These are phyloP conservation scores for Chlorops oryzae DNA, from an alignment of 1,140 invertebrate genomes.

Conservation along the genomic window DNA sequence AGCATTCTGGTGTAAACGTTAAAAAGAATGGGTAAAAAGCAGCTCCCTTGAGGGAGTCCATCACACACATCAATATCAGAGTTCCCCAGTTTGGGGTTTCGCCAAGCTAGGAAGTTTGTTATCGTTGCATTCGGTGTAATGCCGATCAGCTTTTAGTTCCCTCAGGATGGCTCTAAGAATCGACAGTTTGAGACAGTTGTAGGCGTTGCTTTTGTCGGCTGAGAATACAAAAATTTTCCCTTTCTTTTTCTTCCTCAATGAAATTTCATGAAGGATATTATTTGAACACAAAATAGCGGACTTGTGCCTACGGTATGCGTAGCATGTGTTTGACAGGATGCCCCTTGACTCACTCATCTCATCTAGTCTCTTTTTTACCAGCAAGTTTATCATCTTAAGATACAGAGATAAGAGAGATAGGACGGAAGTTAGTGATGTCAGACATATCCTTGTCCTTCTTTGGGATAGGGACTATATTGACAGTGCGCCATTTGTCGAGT, in stretches of 20 bases:
- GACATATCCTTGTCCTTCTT: background rate
- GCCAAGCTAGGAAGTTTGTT: background rate
- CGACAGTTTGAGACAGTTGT: background rate
- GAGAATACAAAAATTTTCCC: background rate
- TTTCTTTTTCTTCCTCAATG: background rate
- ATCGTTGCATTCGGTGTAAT: background rate
- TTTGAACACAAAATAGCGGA: background rate
- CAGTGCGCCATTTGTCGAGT: background rate
- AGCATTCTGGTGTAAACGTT: background rate
- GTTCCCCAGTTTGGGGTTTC: background rate
- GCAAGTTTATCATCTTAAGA: background rate
- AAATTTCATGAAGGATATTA: background rate
- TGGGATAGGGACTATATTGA: background rate
- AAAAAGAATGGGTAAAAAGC: background rate
- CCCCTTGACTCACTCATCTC: background rate
- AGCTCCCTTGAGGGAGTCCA: slow-evolving; percentile 4
- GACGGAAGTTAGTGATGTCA: background rate
- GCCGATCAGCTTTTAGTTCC: background rate
- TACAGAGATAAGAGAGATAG: background rate
- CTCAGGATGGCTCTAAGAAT: background rate
- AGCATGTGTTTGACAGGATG: background rate
- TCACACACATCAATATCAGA: background rate
- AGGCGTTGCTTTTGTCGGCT: background rate
- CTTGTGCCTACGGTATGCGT: background rate
- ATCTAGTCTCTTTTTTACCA: background rate